Evolutionary conservation across 1,140 invertebrate species (phyloP), one percentile per base, ranked within the genome.

Genomic region (Musca vetustissima): DNA sequence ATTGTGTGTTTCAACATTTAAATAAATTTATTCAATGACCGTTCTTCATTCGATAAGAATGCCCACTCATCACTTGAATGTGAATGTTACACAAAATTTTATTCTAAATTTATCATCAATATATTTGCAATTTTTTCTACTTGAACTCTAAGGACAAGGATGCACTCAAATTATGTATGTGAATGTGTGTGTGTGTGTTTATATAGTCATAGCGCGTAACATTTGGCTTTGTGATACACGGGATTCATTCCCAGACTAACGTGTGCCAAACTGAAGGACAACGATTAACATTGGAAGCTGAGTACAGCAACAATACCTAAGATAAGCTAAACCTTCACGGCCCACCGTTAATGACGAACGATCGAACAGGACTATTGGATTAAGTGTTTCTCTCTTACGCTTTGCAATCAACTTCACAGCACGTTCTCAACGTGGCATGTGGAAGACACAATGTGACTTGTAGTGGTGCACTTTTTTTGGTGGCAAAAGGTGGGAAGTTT

Each of bases 361-460:
- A n/a, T n/a, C n/a, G n/a, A n/a, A 52, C 17, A 25, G 49, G 76
- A 73, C 76, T 73, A 80, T 79, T 79, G 78, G 78, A 78, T 80
- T 80, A 79, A 80, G 78, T 80, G 78, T 57, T 61, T 25, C 66
- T n/a, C n/a, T 14, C 49, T 22, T 43, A 43, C 36, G 36, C 36
- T 43, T 43, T 75, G 78, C 78, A 80, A 79, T 80, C 77, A 76
- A 74, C 73, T 70, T 74, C 76, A 69, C 78, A 80, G 78, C 78
- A 57, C 24, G 73, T 69, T 28, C 36, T 8, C 36, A 43, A 43
- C n/a, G n/a, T n/a, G n/a, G n/a, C n/a, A 43, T 43, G 36, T 43
- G 7, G 11, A 43, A 6, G 36, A 13, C 36, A 43, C 36, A 43
- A 43, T 13, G 13, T 43, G 36, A 43, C 36, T 43, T 43, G 36